These are phyloP conservation scores for Dryobota labecula DNA, from an alignment of 2,888 invertebrate genomes.

Conservation along the genomic window DNA sequence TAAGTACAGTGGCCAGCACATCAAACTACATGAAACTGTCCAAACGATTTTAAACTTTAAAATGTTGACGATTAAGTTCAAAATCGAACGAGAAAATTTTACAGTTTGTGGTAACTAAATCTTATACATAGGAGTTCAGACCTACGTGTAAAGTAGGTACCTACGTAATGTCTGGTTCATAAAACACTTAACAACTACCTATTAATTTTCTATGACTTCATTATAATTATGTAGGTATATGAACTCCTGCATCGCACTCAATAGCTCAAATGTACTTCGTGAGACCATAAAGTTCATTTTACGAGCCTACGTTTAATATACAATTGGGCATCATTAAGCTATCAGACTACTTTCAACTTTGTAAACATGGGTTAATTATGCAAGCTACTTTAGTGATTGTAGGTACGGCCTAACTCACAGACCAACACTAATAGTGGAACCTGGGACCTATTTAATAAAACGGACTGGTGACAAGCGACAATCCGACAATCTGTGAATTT, in stretches of 20 bases:
- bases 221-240: slow-evolving; percentile 32
- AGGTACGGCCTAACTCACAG: too few species aligned
- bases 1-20: too few species aligned
- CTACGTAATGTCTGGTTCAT: slow-evolving; percentile 1
- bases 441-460: too few species aligned
- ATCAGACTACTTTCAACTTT: slow-evolving; percentile 44
- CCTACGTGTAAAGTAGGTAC: not conserved
- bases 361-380: slow-evolving; percentile 41
- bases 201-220: slow-evolving; percentile 23
- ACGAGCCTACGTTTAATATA: slow-evolving; percentile 61
- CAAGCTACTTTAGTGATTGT: slow-evolving; percentile 7
- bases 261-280: slow-evolving; percentile 48
- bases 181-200: slow-evolving; percentile 43
- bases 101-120: too few species aligned
- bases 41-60: too few species aligned
- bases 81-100: too few species aligned
- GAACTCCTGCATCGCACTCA: slow-evolving; percentile 47
- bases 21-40: too few species aligned
- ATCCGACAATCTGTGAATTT: too few species aligned
- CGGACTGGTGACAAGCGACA: too few species aligned
- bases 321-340: slow-evolving; percentile 52
- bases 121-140: not conserved
- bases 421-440: too few species aligned
- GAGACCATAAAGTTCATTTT: slow-evolving; percentile 61
- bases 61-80: too few species aligned